Evolutionary conservation across 2,797 vertebrate genomes (phyloP).

Genomic region (Centropyge bicolor): DNA sequence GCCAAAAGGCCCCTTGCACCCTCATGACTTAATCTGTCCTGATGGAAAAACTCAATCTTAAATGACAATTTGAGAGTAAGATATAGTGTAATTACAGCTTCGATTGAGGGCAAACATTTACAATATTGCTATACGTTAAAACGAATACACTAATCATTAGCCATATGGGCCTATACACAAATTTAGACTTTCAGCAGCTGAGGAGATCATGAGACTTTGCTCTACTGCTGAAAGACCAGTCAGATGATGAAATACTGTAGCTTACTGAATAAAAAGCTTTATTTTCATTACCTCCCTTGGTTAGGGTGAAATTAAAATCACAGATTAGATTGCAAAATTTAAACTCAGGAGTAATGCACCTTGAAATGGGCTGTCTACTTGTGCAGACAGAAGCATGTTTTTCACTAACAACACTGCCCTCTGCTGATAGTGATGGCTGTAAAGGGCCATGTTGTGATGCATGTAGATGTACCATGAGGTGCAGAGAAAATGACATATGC

Average conservation of each 20-base stretch:
- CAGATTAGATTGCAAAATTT: not conserved
- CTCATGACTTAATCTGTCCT: not conserved
- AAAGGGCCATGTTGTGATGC: not conserved
- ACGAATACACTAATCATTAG: not conserved
- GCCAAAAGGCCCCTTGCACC: not conserved
- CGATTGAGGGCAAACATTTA: not conserved
- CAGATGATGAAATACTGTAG: not conserved
- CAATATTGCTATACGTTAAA: too few relatives aligned
- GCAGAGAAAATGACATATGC: not conserved
- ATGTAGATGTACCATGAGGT: not conserved
- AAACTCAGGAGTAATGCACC: not conserved
- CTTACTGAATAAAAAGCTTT: not conserved
- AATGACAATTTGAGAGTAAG: not conserved
- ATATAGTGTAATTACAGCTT: not conserved
- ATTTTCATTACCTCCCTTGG: not conserved
- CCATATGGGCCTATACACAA: not conserved
- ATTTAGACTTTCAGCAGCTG: not conserved
- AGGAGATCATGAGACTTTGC: not conserved
- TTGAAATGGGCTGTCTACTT: not conserved
- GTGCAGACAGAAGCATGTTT: not conserved
- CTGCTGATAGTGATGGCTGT: slow-evolving; percentile 39
- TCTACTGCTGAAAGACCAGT: not conserved
- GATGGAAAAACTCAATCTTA: not conserved
- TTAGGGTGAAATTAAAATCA: not conserved
- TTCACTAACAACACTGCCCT: slow-evolving; percentile 61